Base-by-base conservation (phyloP, 2,888 invertebrate species). In the Cyclophora punctaria region DNA sequence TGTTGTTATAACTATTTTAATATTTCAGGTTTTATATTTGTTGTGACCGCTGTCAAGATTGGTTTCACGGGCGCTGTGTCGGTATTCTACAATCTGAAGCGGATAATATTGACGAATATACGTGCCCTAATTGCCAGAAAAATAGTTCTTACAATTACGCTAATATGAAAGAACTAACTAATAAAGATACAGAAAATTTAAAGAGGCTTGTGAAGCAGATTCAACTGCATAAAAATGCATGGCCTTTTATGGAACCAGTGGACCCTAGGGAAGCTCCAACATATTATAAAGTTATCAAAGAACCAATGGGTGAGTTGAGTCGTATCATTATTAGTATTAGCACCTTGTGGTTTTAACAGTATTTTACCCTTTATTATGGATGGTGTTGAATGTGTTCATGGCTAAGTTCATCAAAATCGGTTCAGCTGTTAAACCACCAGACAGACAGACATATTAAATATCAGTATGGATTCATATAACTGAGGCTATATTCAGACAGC, bases 41-140 rank as follows among this genome's bases (percentile, higher is more conserved):
- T 76, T 99, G 99, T 80, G 99, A 99, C 88, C 93, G 95, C 58
- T 99, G 99, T 82, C 97, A 98, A 81, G 98, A 98, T 83, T 99
- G 99, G 99, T 99, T 98, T 89, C 99, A 99, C 80, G 98, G 98
- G 4, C 92, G 96, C 52, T 99, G 99, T 83, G 98, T 99, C 45
- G 98, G 98, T 42, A 96, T 98, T 69, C 84, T 97, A 47, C 97
- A 96, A 72, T 95, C 96, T 3, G 97, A 97, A 77, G 98, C 97
- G 34, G 96, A 98, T 73, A 95, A 95, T 66, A 96, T 98, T 63
- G 98, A 98, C 70, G 97, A 97, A 68, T 99, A 99, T 73, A 93
- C 97, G 62, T 99, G 99, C 89, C 99, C 99, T 0, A 95, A 95
- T 76, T 99, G 99, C 84, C 96, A 97, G 77, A 92, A 95, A 63